Evolutionary conservation across 2,113 vertebrate genomes (phyloP).

Genomic region (Alethe castanea): DNA sequence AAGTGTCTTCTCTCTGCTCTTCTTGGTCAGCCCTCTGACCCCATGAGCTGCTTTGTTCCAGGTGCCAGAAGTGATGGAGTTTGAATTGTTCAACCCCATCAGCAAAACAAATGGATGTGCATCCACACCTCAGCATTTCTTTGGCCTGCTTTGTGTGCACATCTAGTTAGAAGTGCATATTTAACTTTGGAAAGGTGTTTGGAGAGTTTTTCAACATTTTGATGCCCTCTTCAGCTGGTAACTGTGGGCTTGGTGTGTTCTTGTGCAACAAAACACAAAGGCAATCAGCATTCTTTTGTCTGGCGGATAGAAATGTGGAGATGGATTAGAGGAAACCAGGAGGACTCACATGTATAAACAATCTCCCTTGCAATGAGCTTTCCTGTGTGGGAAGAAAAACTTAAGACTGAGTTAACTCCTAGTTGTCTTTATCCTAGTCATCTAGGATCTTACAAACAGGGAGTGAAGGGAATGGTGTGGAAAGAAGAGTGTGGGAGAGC

Average conservation of each 20-base stretch:
- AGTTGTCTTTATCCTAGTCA: not conserved
- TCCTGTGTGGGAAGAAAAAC: not conserved
- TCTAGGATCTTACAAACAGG: not conserved
- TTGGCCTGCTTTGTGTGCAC: not conserved
- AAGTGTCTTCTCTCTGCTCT: not conserved
- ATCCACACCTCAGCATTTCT: not conserved
- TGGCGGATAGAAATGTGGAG: not conserved
- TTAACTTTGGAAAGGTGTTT: not conserved
- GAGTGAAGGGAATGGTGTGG: not conserved
- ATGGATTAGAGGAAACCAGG: not conserved
- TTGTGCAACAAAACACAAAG: not conserved
- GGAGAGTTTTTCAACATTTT: not conserved
- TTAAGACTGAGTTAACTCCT: not conserved
- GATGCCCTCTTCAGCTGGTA: not conserved
- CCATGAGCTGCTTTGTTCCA: not conserved
- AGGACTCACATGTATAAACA: not conserved
- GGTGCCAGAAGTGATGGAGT: not conserved
- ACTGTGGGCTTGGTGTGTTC: not conserved
- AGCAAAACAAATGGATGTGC: not conserved
- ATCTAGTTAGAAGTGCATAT: fast-evolving
- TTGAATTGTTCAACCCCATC: not conserved
- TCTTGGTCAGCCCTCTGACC: not conserved
- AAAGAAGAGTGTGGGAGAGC: not conserved
- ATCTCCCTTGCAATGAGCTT: not conserved
- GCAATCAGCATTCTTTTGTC: not conserved